Conservation (phyloP, 2,113 vertebrate genomes). For the Caranx ignobilis region DNA sequence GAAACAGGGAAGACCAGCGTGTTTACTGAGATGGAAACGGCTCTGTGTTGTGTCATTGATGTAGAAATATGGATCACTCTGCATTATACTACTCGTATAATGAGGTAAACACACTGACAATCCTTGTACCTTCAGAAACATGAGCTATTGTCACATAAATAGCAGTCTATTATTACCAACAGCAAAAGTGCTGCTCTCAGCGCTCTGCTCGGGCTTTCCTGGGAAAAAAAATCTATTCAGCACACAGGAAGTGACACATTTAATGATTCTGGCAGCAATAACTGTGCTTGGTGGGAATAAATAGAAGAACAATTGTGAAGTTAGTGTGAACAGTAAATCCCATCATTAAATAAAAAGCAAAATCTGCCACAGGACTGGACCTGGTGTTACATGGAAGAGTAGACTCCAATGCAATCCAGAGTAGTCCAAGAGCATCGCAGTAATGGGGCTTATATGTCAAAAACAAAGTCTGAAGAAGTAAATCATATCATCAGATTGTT, state of each 20-base stretch:
- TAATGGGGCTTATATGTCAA: neutral
- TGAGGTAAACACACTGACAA: neutral
- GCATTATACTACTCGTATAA: neutral
- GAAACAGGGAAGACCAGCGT: neutral
- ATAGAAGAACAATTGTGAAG: slow-evolving; percentile 35
- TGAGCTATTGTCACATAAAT: neutral
- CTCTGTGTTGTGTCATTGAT: neutral
- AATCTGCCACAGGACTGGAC: slow-evolving; percentile 23
- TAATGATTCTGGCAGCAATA: slow-evolving; percentile 36
- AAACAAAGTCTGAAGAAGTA: neutral
- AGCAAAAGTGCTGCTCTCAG: slow-evolving; percentile 30
- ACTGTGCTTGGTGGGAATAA: slow-evolving; percentile 22
- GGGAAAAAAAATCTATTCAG: slow-evolving; percentile 47
- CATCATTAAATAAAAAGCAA: slow-evolving; percentile 25
- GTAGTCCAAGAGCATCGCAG: neutral
- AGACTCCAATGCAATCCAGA: neutral
- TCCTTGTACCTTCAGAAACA: neutral
- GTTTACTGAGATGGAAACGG: slow-evolving; percentile 21
- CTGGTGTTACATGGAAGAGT: slow-evolving; percentile 13
- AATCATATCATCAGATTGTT: neutral
- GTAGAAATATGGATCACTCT: slow-evolving; percentile 2
- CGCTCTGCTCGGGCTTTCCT: slow-evolving; percentile 13
- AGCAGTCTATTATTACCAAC: neutral
- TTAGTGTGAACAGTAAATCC: slow-evolving; percentile 23
- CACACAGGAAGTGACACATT: slow-evolving; percentile 55